phyloP scores from a whole-genome alignment of 2,888 invertebrate species.

The Seira musarum region DNA sequence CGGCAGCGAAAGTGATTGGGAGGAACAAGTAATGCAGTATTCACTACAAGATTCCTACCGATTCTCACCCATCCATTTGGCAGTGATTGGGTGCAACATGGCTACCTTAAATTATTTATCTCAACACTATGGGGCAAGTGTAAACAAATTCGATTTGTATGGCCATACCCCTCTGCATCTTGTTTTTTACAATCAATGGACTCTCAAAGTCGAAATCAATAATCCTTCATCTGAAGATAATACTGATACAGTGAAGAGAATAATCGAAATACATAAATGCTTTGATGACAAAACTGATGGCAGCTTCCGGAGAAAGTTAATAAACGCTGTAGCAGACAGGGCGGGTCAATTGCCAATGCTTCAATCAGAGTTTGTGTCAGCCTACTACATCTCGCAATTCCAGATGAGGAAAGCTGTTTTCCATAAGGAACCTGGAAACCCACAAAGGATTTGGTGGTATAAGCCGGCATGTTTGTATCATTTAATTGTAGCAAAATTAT shows the following conservation, averaged over 20 bases:
- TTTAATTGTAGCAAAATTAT: background rate
- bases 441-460: no score
- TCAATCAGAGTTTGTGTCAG: no score
- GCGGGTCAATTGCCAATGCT: slow-evolving; percentile 15
- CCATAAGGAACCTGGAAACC: no score
- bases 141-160: background rate
- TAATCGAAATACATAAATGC: no score
- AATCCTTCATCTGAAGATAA: no score
- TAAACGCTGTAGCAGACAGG: background rate
- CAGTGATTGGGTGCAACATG: slow-evolving; percentile 34
- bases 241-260: no score
- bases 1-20: background rate
- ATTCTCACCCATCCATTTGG: slow-evolving; percentile 24
- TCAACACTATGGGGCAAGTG: background rate
- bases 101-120: background rate
- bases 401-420: no score
- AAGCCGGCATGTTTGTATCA: no score
- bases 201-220: slow-evolving; percentile 19
- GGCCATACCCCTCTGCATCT: slow-evolving; percentile 31
- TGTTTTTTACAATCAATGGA: slow-evolving; percentile 29
- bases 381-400: no score
- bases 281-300: no score
- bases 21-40: background rate
- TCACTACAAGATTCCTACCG: background rate
- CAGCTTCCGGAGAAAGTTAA: no score